phyloP scores from a whole-genome alignment of 1,140 invertebrate genomes.

The Bombus pyrosoma region DNA sequence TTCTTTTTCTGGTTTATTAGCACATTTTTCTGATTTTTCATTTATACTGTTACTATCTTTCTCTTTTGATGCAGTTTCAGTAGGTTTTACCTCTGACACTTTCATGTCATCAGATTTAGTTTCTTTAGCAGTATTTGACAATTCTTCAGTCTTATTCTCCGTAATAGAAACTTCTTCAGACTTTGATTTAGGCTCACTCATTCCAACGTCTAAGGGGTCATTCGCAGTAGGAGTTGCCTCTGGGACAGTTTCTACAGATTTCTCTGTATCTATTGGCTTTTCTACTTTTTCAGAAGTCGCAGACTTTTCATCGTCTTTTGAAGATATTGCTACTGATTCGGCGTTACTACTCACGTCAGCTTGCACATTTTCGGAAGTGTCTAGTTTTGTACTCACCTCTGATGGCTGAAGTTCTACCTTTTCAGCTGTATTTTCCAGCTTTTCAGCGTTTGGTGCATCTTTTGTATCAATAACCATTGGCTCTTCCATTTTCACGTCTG shows the following conservation, averaged over 20 bases:
- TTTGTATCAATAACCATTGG: conserved; percentile 41
- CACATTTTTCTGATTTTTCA: conserved; percentile 51
- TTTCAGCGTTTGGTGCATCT: conserved; percentile 37
- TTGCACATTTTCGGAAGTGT: conserved; percentile 36
- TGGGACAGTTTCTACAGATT: conserved; percentile 19
- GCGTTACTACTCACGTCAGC: background rate
- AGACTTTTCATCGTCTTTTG: conserved; percentile 46
- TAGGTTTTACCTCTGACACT: conserved; percentile 35
- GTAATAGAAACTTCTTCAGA: conserved; percentile 44
- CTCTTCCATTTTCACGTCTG: conserved; percentile 39
- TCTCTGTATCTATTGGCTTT: conserved; percentile 47
- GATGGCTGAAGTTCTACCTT: conserved; percentile 22
- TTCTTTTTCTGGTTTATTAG: conserved; percentile 56
- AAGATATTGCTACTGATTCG: background rate
- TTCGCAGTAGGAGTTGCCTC: conserved; percentile 16
- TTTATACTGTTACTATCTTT: conserved; percentile 44
- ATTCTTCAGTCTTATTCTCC: conserved; percentile 61
- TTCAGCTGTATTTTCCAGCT: conserved; percentile 15
- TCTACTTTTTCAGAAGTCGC: conserved; percentile 46
- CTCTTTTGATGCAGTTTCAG: conserved; percentile 16
- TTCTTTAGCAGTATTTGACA: conserved; percentile 38
- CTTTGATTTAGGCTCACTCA: conserved; percentile 52
- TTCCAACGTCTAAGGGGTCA: conserved; percentile 38
- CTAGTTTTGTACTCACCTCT: conserved; percentile 44
- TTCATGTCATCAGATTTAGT: conserved; percentile 46